A percentile compares a stretch with the other conserved stretches of the same genome.
These are phyloP conservation scores for Mormyrus hasselquistii DNA, from an alignment of 2,797 vertebrate species.

Conservation along the genomic window DNA sequence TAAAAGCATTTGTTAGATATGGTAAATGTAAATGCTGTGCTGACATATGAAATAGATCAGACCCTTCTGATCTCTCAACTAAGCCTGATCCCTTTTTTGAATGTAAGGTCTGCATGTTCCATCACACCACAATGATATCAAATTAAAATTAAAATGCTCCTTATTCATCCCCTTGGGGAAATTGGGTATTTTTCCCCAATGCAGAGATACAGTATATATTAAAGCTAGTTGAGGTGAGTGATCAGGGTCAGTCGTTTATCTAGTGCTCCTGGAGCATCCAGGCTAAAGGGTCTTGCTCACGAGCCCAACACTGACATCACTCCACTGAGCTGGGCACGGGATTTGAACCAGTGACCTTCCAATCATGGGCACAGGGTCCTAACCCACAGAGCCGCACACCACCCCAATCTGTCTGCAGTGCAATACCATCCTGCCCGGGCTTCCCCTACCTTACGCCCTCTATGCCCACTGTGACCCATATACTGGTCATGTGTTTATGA, in stretches of 20 bases:
- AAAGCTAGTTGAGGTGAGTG: not conserved
- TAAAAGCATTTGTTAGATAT: not conserved
- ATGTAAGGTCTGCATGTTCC: not conserved
- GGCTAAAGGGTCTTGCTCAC: not conserved
- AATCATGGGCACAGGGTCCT: not conserved
- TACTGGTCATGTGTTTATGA: not conserved
- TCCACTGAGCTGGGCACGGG: not conserved
- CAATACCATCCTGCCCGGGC: not conserved
- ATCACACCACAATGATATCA: not conserved
- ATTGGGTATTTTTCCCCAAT: not conserved
- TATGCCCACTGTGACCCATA: not conserved
- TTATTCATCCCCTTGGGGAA: not conserved
- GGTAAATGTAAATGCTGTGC: not conserved
- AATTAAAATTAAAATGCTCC: not conserved
- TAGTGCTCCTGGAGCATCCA: not conserved
- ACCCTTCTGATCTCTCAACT: not conserved
- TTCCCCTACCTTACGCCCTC: not conserved
- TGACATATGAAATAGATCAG: not conserved
- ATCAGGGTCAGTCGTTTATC: not conserved
- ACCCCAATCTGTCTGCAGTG: not conserved
- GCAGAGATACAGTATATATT: not conserved
- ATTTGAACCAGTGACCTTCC: not conserved
- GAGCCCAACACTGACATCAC: not conserved
- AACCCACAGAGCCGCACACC: not conserved
- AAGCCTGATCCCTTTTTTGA: not conserved